Percentiles rank a stretch among this genome's conserved stretches.
These are phyloP conservation scores for Liparis tanakae DNA, from an alignment of 2,797 vertebrate genomes.

Conservation along the genomic window DNA sequence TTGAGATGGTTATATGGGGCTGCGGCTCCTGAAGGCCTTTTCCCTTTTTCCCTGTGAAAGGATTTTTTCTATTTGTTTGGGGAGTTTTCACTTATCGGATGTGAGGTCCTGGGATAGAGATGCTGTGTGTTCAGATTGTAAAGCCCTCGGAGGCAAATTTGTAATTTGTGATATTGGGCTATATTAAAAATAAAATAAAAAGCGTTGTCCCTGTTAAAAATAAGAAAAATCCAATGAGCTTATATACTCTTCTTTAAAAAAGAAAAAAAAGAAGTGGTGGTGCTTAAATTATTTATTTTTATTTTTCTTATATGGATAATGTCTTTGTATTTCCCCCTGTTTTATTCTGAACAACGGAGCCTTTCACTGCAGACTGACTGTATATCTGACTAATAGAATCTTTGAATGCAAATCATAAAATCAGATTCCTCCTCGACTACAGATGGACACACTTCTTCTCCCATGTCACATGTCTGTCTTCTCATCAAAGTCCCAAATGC, in stretches of 20 bases:
- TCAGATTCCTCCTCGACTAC: not conserved
- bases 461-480: constrained; percentile 20
- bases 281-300: not conserved
- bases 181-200: too few relatives aligned
- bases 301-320: not conserved
- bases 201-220: not conserved
- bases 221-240: not conserved
- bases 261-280: too few relatives aligned
- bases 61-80: too few relatives aligned
- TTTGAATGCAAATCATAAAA: not conserved
- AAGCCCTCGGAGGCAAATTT: too few relatives aligned
- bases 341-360: not conserved
- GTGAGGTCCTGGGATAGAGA: too few relatives aligned
- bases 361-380: not conserved
- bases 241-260: not conserved
- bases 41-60: too few relatives aligned
- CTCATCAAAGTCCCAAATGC: constrained; percentile 12
- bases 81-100: too few relatives aligned
- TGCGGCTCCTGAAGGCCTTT: too few relatives aligned
- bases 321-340: not conserved
- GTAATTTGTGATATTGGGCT: too few relatives aligned
- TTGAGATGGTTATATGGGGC: not conserved
- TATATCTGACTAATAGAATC: not conserved
- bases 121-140: too few relatives aligned
- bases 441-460: not conserved